phyloP scores from a whole-genome alignment of 2,797 vertebrate species.

The Phrynocephalus forsythii region DNA sequence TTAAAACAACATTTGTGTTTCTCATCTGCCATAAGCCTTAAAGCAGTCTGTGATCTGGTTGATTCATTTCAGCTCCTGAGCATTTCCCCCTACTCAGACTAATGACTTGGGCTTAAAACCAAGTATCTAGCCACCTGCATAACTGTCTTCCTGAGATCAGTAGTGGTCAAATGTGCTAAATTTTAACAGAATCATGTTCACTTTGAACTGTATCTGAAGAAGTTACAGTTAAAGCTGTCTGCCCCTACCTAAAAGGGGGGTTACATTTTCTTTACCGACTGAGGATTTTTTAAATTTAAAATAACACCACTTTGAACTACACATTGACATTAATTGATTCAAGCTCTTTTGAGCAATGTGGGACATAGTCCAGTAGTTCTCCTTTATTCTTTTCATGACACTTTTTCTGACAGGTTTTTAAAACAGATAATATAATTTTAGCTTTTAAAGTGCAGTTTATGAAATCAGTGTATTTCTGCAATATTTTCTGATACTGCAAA shows the following conservation, averaged over 20 bases:
- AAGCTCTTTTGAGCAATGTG: neutral
- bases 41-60: slow-evolving; percentile 24
- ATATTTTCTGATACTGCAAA: neutral
- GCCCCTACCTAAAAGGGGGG: neutral
- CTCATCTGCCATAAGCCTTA: neutral
- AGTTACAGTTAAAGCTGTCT: neutral
- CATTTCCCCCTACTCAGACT: neutral
- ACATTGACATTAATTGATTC: slow-evolving; percentile 5
- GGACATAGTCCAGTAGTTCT: slow-evolving; percentile 43
- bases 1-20: neutral
- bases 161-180: neutral
- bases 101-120: slow-evolving; percentile 1
- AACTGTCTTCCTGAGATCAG: neutral
- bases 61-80: neutral
- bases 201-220: neutral
- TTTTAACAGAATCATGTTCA: neutral
- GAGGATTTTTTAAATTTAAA: neutral
- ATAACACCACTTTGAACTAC: slow-evolving; percentile 20
- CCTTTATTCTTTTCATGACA: slow-evolving; percentile 16
- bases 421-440: neutral
- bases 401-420: neutral
- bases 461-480: slow-evolving; percentile 37
- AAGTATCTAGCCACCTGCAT: slow-evolving; percentile 1
- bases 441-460: neutral
- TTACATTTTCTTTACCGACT: neutral